Base-by-base conservation (phyloP, 1,140 invertebrate species). In the Antheraea pernyi region DNA sequence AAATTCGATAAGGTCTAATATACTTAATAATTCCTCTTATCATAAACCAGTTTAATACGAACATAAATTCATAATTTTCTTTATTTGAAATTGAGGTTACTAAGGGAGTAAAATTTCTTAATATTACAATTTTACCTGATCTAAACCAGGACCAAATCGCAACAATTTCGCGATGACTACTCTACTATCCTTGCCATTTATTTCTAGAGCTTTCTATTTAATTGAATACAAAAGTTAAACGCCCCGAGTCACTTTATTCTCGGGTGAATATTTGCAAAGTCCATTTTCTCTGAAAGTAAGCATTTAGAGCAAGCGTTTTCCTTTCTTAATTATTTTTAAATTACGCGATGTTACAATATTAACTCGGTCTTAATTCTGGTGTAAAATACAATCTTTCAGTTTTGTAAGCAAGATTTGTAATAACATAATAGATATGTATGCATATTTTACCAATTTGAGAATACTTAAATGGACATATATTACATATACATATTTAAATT, bases 221-320 rank as follows among this genome's bases (percentile, higher is more conserved):
- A 86, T 86, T 84, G 84, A 86, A 89, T 86, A 89, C 84, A 89
- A 88, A 85, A 89, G 85, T 85, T 85, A 84, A 84, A 84, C 79
- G 77, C 75, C 77, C 69, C 72, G 74, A 84, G 82, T 82, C 80
- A 85, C 81, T 86, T 83, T 82, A 78, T 82, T 80, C 80, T 81
- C 78, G 48, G 75, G 73, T 65, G 80, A 86, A 83, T 85, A 82
- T 88, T 85, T 86, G 80, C 79, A 79, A 82, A 84, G 82, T 85
- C 82, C 83, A 84, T 87, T 89, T 88, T 73, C 80, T 83, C 75
- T 75, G 80, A 81, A 83, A 85, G 79, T 84, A 83, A 86, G 80
- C 82, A 84, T 86, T 85, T 77, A 78, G 77, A 82, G 77, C 81
- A 80, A 84, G 76, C 81, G 76, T 84, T 89, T 87, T 83, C 86